Evolutionary conservation across 2,888 invertebrate species (phyloP).

Genomic region (Graphium colonna): DNA sequence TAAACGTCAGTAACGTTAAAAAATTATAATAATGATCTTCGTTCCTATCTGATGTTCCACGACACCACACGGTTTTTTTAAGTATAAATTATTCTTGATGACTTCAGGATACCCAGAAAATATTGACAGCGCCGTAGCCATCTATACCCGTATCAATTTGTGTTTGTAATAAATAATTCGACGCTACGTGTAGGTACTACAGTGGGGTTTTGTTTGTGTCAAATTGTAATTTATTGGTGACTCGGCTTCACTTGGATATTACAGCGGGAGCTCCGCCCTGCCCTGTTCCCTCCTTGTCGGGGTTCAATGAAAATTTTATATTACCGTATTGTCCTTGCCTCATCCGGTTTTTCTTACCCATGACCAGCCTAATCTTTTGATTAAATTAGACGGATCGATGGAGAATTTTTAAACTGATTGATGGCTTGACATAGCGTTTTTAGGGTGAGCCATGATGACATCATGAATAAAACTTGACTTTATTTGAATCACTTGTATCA

Average conservation of each 20-base stretch:
- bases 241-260: conserved; percentile 73
- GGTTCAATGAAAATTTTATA: conserved; percentile 74
- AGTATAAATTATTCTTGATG: not conserved
- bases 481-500: too few relatives aligned
- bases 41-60: too few relatives aligned
- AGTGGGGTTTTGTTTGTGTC: conserved; percentile 74
- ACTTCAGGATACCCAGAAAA: conserved; percentile 1
- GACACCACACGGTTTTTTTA: too few relatives aligned
- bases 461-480: too few relatives aligned
- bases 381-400: conserved; percentile 77
- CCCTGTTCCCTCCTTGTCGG: conserved; percentile 37
- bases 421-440: conserved; percentile 74
- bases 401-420: conserved; percentile 78
- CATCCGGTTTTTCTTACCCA: conserved; percentile 72
- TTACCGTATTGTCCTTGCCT: conserved; percentile 67
- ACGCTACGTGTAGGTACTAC: conserved; percentile 53
- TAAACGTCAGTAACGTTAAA: too few relatives aligned
- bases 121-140: conserved; percentile 13
- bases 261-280: conserved; percentile 52
- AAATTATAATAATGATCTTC: too few relatives aligned
- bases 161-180: conserved; percentile 71
- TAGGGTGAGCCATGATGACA: too few relatives aligned
- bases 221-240: conserved; percentile 77
- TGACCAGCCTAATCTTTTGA: conserved; percentile 75
- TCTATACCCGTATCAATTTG: conserved; percentile 31